Percentiles rank a stretch among this genome's conserved stretches.
Conservation (phyloP, 2,888 invertebrate genomes). For the Lydus trimaculatus region DNA sequence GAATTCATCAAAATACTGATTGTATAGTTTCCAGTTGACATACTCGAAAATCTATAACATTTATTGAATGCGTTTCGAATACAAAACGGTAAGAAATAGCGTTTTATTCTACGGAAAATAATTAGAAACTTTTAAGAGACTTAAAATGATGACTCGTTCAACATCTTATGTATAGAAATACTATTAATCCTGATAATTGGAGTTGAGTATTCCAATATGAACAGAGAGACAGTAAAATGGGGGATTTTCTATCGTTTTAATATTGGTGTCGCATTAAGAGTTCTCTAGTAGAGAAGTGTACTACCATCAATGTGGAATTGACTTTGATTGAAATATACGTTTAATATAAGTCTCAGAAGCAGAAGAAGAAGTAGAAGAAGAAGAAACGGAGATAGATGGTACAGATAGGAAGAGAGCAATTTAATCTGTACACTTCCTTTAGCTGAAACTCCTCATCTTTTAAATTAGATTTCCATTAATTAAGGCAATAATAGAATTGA, state of each 20-base stretch:
- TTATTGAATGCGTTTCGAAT: no score
- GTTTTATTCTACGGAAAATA: no score
- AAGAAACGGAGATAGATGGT: no score
- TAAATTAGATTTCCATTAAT: not conserved
- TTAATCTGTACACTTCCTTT: not conserved
- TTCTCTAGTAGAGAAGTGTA: not conserved
- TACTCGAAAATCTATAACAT: no score
- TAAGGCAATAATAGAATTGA: not conserved
- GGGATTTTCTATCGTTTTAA: not conserved
- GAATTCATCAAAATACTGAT: no score
- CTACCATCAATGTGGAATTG: not conserved
- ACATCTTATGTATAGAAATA: not conserved
- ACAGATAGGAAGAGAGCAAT: not conserved
- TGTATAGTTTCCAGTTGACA: no score
- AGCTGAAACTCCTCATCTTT: not conserved
- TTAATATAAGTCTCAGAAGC: not conserved
- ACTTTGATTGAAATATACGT: constrained; percentile 5
- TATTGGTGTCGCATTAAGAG: not conserved
- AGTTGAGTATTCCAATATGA: not conserved
- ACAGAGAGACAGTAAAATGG: not conserved
- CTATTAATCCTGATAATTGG: not conserved
- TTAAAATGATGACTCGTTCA: not conserved
- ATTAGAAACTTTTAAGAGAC: no score
- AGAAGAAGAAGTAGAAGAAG: not conserved
- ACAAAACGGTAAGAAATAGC: no score